Evolutionary conservation across 92 coral and sea anemone genomes (phyloP).

Genomic region (Zoanthus sociatus): DNA sequence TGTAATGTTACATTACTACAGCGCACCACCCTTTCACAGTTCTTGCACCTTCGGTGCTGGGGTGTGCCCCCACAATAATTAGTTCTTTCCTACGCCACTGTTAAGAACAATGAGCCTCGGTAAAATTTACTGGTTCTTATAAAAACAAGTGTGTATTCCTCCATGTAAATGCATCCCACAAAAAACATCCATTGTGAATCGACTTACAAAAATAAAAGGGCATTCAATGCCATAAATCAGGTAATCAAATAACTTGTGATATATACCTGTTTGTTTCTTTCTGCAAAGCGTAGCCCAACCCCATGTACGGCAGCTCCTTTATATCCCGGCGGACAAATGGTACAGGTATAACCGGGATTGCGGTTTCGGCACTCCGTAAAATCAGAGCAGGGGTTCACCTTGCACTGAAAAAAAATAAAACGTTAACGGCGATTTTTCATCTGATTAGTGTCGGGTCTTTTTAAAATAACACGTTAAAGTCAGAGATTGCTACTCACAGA

Average conservation of each 20-base stretch:
- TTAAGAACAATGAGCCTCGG: too few species aligned
- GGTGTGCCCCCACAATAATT: too few species aligned
- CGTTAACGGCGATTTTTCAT: too few species aligned
- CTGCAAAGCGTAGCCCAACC: constrained; percentile 82
- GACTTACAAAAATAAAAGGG: background rate
- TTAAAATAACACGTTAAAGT: too few species aligned
- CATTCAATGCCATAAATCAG: background rate
- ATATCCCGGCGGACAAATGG: constrained; percentile 87
- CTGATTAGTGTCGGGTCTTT: too few species aligned
- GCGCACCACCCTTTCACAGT: too few species aligned
- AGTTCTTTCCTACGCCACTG: too few species aligned
- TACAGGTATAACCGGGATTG: constrained; percentile 95
- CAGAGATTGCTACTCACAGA: too few species aligned
- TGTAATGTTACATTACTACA: too few species aligned
- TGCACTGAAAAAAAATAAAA: constrained; percentile 36
- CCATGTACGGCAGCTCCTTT: constrained; percentile 85
- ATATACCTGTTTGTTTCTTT: constrained; percentile 81
- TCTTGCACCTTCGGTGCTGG: too few species aligned
- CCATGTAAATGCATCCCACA: background rate
- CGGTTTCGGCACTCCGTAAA: constrained; percentile 77
- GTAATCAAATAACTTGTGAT: background rate
- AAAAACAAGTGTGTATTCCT: too few species aligned
- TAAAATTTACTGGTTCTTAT: too few species aligned
- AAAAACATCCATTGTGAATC: background rate
- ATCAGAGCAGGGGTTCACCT: constrained; percentile 73